A percentile compares a stretch with the other conserved stretches of the same genome.
Conservation (phyloP, 2,113 vertebrate genomes). For the Mystacornis crossleyi region DNA sequence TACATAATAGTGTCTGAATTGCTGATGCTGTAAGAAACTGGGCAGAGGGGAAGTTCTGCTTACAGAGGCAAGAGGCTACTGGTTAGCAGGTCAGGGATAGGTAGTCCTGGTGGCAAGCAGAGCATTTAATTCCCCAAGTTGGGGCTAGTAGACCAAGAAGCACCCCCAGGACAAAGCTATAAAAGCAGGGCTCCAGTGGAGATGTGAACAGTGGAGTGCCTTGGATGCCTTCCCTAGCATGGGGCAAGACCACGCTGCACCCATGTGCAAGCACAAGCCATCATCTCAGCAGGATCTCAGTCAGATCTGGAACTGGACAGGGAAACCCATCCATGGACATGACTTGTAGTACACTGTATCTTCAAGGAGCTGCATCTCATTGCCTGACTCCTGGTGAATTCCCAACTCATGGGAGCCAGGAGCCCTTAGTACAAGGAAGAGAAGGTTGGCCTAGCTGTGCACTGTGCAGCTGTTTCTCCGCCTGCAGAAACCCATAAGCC, state of each 20-base stretch:
- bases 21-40: neutral
- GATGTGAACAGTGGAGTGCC: neutral
- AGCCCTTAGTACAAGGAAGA: neutral
- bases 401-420: neutral
- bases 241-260: accelerated
- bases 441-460: neutral
- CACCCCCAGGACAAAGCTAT: neutral
- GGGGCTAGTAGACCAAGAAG: neutral
- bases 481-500: neutral
- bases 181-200: neutral
- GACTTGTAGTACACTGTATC: neutral
- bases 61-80: neutral
- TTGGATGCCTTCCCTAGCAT: neutral
- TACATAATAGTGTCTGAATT: neutral
- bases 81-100: neutral
- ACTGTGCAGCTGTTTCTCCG: neutral
- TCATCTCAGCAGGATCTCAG: neutral
- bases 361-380: neutral
- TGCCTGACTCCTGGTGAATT: neutral
- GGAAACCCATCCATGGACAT: neutral
- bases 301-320: neutral
- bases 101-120: neutral
- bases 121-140: neutral
- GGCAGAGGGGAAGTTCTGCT: neutral
- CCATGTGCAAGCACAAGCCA: neutral